Percentiles rank a stretch among this genome's conserved stretches.
phyloP scores from a whole-genome alignment of 1,140 invertebrate genomes.

The Drosophila sproati region DNA sequence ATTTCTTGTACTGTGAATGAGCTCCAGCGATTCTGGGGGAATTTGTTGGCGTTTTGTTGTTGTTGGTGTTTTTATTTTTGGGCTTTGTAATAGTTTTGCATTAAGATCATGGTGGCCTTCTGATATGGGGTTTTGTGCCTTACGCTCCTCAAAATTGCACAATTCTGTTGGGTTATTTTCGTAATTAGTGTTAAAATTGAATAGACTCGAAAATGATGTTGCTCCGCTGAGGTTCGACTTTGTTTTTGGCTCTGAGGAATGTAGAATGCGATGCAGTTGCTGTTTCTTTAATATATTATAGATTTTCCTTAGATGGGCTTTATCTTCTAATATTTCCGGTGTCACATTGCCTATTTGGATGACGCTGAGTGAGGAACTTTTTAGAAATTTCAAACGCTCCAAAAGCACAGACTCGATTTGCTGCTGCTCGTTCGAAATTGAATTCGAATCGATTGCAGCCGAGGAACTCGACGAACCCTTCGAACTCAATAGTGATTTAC shows the following conservation, averaged over 20 bases:
- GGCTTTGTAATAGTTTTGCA: not conserved
- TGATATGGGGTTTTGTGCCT: not conserved
- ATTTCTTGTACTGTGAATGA: not conserved
- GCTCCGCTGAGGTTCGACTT: slow-evolving; percentile 43
- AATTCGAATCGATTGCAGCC: not conserved
- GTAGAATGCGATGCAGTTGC: slow-evolving; percentile 71
- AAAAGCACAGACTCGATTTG: slow-evolving; percentile 24
- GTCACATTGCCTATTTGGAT: slow-evolving; percentile 44
- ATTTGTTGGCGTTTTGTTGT: slow-evolving; percentile 20
- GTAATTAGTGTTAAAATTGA: slow-evolving; percentile 23
- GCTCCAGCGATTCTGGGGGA: slow-evolving; percentile 10
- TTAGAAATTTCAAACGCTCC: slow-evolving; percentile 37
- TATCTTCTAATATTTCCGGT: slow-evolving; percentile 63
- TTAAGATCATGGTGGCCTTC: not conserved
- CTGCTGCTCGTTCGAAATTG: not conserved
- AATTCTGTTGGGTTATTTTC: slow-evolving; percentile 1
- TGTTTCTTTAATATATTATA: slow-evolving; percentile 76
- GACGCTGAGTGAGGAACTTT: slow-evolving; percentile 12
- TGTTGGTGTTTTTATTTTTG: not conserved
- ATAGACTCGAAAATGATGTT: slow-evolving; percentile 58
- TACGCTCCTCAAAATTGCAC: not conserved
- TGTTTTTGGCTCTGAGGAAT: slow-evolving; percentile 59
- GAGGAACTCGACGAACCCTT: not conserved
- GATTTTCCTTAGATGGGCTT: slow-evolving; percentile 66
- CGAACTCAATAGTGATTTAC: not conserved